Base-by-base conservation (phyloP, 2,888 invertebrate species). In the Clivina fossor region DNA sequence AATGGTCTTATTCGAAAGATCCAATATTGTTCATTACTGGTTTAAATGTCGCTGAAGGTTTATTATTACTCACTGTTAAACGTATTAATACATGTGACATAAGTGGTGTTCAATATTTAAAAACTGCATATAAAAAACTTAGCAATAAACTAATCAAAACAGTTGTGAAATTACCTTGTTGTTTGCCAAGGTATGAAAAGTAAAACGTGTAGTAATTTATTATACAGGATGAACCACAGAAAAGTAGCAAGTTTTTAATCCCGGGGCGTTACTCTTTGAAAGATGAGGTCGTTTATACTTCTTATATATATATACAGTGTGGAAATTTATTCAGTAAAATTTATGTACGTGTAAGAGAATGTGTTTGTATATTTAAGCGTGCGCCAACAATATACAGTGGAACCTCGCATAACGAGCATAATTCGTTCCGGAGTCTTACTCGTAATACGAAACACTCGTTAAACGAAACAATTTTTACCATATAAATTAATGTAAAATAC, bases 1-100 rank as follows among this genome's bases (percentile, higher is more conserved):
- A 66, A 22, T 58, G 64, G 1, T 61, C 68, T 9, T 66, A 68
- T 38, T 70, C 62, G 5, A 66, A 71, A 22, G 68, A 71, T 26
- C 65, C 69, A 1, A 62, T 72, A 2, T 74, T 74, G 44, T 70
- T 75, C 2, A 71, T 78, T 62, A 78, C 81, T 1, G 65, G 73
- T 1, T 66, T 79, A n/a, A 77, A 80, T 60, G 68, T 78, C 38
- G 68, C 81, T 1, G 84, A 84, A 66, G 81, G 80, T 1, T 67
- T 80, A 13, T 67, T 83, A 1, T 75, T 82, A 51, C 73, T 68
- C 38, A 71, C 82, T 44, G 80, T 81, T 63, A 67, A 59, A 30
- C 68, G 69, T 62, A 66, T 68, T 63, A 69, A 71, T 54, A 65
- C 60, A 32, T 67, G 68, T 22, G 70, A 69, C 54, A 55, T 69